Base-by-base conservation (phyloP, 2,888 invertebrate species). In the Phengaris alcon region DNA sequence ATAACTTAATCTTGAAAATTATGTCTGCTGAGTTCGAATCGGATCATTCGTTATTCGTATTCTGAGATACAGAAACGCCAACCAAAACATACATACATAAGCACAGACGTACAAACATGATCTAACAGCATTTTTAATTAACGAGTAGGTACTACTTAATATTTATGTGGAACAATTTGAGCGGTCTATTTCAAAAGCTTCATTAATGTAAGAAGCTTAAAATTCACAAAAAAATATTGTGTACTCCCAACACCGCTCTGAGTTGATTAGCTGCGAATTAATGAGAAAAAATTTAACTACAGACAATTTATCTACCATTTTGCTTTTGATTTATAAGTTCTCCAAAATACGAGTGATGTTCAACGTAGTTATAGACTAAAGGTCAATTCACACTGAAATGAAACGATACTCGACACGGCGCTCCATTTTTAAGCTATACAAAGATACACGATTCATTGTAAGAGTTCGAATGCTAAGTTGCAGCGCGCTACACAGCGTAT, bases 181-280 rank as follows among this genome's bases (percentile, higher is more conserved):
- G 6, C 13, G 54, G n/a, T 35, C 5, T 13, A 13, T 55, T 55
- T n/a, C n/a, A 55, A 55, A 54, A 55, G 55, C 55, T 55, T 48
- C 48, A 48, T 48, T 55, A 6, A n/a, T 3, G 54, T 55, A n/a
- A 55, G 6, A 6, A 13, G 55, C 55, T n/a, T 55, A 55, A 55
- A 55, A 55, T 55, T 55, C 55, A 55, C 55, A n/a, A n/a, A 55
- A 55, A 55, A 55, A 55, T n/a, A 55, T 55, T n/a, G n/a, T 55
- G 55, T 55, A 55, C 55, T 55, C 0, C 55, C 55, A n/a, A 13
- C 55, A 13, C 55, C n/a, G n/a, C 55, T 55, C n/a, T 6, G n/a
- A 55, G 55, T 55, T 55, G n/a, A 55, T 55, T 55, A 55, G 55
- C 55, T 55, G 55, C 55, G 48, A 48, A 48, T 55, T 55, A 55